These are phyloP conservation scores for Acleris emargana DNA, from an alignment of 2,888 invertebrate species.

Conservation along the genomic window DNA sequence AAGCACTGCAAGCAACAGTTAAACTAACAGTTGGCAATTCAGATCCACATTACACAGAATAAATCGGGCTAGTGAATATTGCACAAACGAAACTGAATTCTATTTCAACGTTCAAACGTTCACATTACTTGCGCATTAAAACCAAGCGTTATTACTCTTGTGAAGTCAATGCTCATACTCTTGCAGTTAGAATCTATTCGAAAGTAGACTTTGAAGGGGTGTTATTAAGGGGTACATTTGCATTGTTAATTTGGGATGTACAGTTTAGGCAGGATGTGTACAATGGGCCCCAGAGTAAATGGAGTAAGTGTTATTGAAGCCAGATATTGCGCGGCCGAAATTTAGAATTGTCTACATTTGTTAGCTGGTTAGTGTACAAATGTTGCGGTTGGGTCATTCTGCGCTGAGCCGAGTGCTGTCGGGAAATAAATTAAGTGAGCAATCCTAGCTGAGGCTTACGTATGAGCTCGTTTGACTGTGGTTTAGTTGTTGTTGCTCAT, in stretches of 20 bases:
- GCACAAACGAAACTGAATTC: constrained; percentile 48
- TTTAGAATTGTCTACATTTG: constrained; percentile 50
- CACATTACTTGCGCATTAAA: neutral
- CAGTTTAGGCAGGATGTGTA: constrained; percentile 60
- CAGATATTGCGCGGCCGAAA: constrained; percentile 63
- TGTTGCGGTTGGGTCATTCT: constrained; percentile 47
- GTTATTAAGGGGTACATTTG: constrained; percentile 48
- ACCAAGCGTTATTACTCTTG: constrained; percentile 12
- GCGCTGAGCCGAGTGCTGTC: constrained; percentile 31
- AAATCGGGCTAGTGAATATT: constrained; percentile 53
- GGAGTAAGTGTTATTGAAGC: constrained; percentile 77
- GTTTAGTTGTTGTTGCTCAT: constrained; percentile 17
- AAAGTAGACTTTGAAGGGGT: constrained; percentile 17
- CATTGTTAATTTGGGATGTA: constrained; percentile 43
- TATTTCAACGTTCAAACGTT: constrained; percentile 36
- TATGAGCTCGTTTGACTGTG: constrained; percentile 20
- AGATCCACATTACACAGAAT: constrained; percentile 69
- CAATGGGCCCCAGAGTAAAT: constrained; percentile 71
- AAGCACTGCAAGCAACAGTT: constrained; percentile 71
- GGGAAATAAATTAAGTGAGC: constrained; percentile 32
- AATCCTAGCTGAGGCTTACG: constrained; percentile 29
- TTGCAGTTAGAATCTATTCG: constrained; percentile 1
- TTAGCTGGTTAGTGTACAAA: constrained; percentile 39
- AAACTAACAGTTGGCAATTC: constrained; percentile 77
- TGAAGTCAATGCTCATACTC: neutral